phyloP scores from a whole-genome alignment of 2,113 vertebrate genomes.

The Podilymbus podiceps region DNA sequence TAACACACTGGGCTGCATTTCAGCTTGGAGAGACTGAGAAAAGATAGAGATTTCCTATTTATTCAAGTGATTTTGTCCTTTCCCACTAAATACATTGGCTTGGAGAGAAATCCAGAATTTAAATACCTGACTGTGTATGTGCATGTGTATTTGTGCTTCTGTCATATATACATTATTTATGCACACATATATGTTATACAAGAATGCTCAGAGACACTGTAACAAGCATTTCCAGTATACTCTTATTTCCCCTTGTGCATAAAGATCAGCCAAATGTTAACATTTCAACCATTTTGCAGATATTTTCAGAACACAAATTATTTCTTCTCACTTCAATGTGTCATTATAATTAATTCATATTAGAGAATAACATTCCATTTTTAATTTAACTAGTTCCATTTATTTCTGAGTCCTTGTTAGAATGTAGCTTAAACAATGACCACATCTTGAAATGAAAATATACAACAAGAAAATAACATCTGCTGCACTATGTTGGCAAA shows the following conservation, averaged over 20 bases:
- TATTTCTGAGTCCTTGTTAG: conserved; percentile 39
- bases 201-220: background rate
- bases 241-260: background rate
- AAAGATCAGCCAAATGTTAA: conserved; percentile 11
- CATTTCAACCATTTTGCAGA: background rate
- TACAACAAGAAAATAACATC: conserved; percentile 57
- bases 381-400: conserved; percentile 50
- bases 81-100: background rate
- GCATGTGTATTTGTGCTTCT: background rate
- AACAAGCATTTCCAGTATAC: background rate
- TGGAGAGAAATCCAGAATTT: background rate
- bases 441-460: conserved; percentile 34
- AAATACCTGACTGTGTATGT: background rate
- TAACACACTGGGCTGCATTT: background rate
- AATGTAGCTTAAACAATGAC: conserved; percentile 53
- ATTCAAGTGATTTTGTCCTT: conserved; percentile 1
- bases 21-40: background rate
- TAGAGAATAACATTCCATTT: conserved; percentile 24
- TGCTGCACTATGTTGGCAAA: conserved; percentile 18
- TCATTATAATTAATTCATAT: conserved; percentile 8
- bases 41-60: background rate
- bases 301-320: conserved; percentile 14
- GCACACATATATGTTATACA: background rate
- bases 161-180: background rate
- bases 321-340: conserved; percentile 37